phyloP scores from a whole-genome alignment of 2,113 vertebrate genomes.

The Marmota monax region DNA sequence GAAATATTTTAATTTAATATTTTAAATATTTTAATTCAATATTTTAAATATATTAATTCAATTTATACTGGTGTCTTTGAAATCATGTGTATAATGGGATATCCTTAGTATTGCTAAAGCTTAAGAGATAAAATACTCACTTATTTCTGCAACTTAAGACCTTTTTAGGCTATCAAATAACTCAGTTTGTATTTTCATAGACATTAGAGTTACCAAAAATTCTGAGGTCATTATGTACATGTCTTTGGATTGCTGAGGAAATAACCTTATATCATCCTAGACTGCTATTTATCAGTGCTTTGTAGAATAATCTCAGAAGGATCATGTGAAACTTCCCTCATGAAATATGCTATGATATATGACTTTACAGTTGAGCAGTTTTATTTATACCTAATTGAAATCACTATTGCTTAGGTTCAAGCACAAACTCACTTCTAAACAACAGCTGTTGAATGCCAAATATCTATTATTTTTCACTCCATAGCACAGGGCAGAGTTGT shows the following conservation, averaged over 20 bases:
- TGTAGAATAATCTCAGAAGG: not conserved
- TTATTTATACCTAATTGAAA: constrained; percentile 45
- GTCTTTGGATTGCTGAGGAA: constrained; percentile 29
- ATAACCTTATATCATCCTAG: not conserved
- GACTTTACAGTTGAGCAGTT: not conserved
- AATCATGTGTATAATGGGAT: not conserved
- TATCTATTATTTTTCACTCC: constrained; percentile 27
- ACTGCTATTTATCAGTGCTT: not conserved
- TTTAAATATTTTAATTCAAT: constrained; percentile 8
- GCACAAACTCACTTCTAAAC: constrained; percentile 14
- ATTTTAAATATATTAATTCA: constrained; percentile 35
- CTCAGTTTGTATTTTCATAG: constrained; percentile 59
- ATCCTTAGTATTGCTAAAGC: not conserved
- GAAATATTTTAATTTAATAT: constrained; percentile 23
- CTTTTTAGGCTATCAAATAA: not conserved
- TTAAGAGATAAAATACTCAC: constrained; percentile 7
- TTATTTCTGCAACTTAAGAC: constrained; percentile 20
- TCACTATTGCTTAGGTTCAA: constrained; percentile 31
- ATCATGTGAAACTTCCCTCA: not conserved
- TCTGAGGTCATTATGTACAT: constrained; percentile 9
- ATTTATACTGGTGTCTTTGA: not conserved
- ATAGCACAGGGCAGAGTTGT: not conserved
- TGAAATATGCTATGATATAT: not conserved
- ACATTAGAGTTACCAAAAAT: not conserved
- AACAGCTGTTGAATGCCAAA: constrained; percentile 30